These are phyloP conservation scores for Lamprotornis superbus DNA, from an alignment of 2,113 vertebrate genomes.

Conservation along the genomic window DNA sequence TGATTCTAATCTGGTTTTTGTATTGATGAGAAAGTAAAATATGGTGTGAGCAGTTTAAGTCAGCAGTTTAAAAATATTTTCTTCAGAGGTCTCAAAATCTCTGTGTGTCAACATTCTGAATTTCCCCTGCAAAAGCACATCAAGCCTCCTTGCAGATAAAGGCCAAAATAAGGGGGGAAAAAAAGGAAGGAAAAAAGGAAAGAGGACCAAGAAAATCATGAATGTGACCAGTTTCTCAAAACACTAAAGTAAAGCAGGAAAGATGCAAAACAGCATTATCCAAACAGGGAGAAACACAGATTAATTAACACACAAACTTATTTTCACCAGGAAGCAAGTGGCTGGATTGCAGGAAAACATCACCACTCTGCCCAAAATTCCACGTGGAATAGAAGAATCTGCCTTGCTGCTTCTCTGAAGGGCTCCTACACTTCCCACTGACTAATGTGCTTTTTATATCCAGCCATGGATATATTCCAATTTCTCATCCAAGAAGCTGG, in stretches of 20 bases:
- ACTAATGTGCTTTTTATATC: constrained; percentile 39
- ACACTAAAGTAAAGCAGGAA: background rate
- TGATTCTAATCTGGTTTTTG: background rate
- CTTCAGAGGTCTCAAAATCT: background rate
- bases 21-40: background rate
- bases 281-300: background rate
- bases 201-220: background rate
- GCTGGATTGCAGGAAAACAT: background rate
- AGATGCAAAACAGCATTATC: background rate
- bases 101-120: background rate
- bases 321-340: background rate
- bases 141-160: background rate
- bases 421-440: background rate
- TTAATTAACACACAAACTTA: background rate
- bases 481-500: background rate
- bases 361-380: background rate
- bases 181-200: fast-evolving
- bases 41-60: too few relatives aligned
- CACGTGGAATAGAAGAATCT: background rate
- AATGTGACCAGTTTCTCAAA: background rate
- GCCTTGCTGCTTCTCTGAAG: background rate
- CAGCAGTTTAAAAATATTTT: background rate
- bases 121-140: background rate
- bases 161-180: fast-evolving
- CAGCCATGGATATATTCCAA: background rate